phyloP scores from a whole-genome alignment of 35 echinoderm and acorn worm genomes.

The Acanthaster planci region DNA sequence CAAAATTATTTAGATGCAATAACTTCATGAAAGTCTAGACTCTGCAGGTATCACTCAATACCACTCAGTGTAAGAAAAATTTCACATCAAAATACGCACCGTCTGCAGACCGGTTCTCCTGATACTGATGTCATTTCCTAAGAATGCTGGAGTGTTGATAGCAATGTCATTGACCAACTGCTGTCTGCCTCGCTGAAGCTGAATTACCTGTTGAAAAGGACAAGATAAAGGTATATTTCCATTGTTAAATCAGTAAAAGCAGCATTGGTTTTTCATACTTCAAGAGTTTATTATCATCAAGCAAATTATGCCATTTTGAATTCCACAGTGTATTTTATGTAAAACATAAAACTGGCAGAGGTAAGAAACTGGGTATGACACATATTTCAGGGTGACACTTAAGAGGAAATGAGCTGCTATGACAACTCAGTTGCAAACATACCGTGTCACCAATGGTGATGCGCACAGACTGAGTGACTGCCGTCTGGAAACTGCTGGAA shows the following conservation, averaged over 20 bases:
- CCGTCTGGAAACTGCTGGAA: slow-evolving; percentile 9
- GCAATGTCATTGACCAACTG: neutral
- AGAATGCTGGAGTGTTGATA: slow-evolving; percentile 2
- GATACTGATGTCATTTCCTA: slow-evolving; percentile 1
- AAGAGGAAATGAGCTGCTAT: too few species aligned
- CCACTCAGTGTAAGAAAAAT: neutral
- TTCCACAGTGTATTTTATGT: too few species aligned
- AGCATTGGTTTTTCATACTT: too few species aligned
- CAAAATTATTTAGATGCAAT: too few species aligned
- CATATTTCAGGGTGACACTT: too few species aligned
- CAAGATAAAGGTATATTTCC: neutral
- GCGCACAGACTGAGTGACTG: neutral
- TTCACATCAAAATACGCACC: neutral
- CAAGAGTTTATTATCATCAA: too few species aligned
- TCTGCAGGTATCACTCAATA: too few species aligned
- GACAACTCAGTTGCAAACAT: neutral
- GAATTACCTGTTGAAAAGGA: neutral
- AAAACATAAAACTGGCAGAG: too few species aligned
- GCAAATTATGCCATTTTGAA: too few species aligned
- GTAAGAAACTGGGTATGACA: too few species aligned
- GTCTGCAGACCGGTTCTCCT: slow-evolving; percentile 10
- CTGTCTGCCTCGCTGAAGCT: neutral
- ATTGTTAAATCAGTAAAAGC: neutral
- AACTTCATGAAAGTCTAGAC: too few species aligned
- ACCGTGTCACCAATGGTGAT: slow-evolving; percentile 1